These are phyloP conservation scores for Rhinogobius similis DNA, from an alignment of 2,113 vertebrate species.

Conservation along the genomic window DNA sequence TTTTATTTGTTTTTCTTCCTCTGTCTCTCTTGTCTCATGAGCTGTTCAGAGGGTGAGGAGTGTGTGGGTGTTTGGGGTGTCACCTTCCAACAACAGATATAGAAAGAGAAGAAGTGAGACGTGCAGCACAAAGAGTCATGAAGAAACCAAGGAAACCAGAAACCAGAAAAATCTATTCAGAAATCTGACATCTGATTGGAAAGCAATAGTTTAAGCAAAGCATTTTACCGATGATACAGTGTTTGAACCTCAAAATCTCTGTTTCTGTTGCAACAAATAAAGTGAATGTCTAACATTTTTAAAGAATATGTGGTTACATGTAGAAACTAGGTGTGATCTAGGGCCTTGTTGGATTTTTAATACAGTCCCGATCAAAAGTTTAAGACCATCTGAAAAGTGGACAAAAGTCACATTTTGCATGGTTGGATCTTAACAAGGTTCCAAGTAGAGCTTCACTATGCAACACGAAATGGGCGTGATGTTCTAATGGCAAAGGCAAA, in stretches of 20 bases:
- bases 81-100: slow-evolving; percentile 67
- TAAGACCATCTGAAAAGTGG: no score
- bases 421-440: no score
- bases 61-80: slow-evolving; percentile 66
- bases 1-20: slow-evolving; percentile 53
- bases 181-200: slow-evolving; percentile 72
- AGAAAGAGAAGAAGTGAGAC: slow-evolving; percentile 50
- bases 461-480: no score
- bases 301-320: background rate
- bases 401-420: no score
- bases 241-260: background rate
- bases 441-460: no score
- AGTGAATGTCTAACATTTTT: background rate
- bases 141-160: slow-evolving; percentile 53
- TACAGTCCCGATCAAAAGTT: no score
- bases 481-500: no score
- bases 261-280: no score
- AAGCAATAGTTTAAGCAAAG: slow-evolving; percentile 72
- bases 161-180: slow-evolving; percentile 37
- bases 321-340: no score
- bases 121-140: slow-evolving; percentile 41
- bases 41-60: slow-evolving; percentile 54
- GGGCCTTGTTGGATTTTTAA: no score
- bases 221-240: slow-evolving; percentile 52
- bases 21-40: slow-evolving; percentile 43